Percentiles rank a stretch among this genome's conserved stretches.
Conservation (phyloP, 2,113 vertebrate genomes). For the Leucosticte australis region DNA sequence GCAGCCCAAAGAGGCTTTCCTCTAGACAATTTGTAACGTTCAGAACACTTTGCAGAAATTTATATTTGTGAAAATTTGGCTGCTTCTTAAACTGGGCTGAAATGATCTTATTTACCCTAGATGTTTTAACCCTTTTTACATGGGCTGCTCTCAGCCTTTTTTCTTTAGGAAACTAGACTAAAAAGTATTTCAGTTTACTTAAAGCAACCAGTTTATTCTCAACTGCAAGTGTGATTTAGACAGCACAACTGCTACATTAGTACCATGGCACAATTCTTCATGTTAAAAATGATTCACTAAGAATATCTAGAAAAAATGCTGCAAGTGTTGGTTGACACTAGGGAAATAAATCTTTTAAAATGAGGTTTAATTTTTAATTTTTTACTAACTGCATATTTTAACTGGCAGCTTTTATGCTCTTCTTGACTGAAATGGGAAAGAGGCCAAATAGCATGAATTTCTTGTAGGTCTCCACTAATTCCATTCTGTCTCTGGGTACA, state of each 20-base stretch:
- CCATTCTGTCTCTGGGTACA: not conserved
- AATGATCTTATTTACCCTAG: not conserved
- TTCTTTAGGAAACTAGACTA: not conserved
- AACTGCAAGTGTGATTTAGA: not conserved
- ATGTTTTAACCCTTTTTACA: not conserved
- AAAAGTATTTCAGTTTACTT: not conserved
- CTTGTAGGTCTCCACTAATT: not conserved
- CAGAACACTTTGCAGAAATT: not conserved
- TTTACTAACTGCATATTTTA: not conserved
- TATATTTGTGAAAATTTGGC: not conserved
- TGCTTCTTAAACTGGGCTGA: not conserved
- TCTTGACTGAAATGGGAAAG: not conserved
- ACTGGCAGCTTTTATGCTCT: not conserved
- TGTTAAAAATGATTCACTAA: not conserved
- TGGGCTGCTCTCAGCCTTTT: not conserved
- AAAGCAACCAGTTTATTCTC: not conserved
- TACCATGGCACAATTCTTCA: not conserved
- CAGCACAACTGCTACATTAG: not conserved
- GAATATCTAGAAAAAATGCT: not conserved
- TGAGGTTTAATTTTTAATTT: not conserved
- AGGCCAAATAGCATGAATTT: not conserved
- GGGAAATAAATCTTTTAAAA: not conserved
- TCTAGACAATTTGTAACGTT: not conserved
- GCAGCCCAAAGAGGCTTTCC: not conserved
- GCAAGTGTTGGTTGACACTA: not conserved